These are phyloP conservation scores for Asobara japonica DNA, from an alignment of 1,140 invertebrate species.

Conservation along the genomic window DNA sequence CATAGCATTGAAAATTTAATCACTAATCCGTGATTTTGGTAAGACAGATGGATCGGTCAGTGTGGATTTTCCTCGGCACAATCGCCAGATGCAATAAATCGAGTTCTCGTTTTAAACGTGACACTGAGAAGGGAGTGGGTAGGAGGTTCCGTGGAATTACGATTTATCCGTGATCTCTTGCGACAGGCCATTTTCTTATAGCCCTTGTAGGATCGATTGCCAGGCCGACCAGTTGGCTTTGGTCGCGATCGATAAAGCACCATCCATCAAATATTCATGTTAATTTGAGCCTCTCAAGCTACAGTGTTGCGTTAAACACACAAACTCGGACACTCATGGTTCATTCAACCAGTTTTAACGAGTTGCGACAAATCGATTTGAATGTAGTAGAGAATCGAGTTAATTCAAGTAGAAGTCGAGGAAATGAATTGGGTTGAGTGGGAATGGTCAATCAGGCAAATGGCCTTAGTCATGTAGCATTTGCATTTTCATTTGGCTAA, in stretches of 20 bases:
- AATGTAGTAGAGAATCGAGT: no score
- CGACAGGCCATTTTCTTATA: slow-evolving; percentile 20
- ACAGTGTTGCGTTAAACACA: slow-evolving; percentile 34
- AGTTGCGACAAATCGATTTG: slow-evolving; percentile 5
- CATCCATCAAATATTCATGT: slow-evolving; percentile 34
- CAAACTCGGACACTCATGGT: not conserved
- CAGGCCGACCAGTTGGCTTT: not conserved
- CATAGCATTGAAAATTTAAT: not conserved
- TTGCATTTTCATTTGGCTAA: no score
- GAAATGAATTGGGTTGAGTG: no score
- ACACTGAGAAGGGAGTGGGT: slow-evolving; percentile 8
- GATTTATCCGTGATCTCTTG: slow-evolving; percentile 35
- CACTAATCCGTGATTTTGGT: not conserved
- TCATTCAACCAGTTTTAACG: slow-evolving; percentile 8
- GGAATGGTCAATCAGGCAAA: no score
- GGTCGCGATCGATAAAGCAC: slow-evolving; percentile 20
- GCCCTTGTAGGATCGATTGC: not conserved
- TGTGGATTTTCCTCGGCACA: slow-evolving; percentile 16
- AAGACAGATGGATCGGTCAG: not conserved
- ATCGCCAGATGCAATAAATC: slow-evolving; percentile 34
- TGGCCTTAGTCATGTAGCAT: no score
- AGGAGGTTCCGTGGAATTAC: slow-evolving; percentile 11
- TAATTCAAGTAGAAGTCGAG: no score
- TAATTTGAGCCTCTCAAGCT: slow-evolving; percentile 24
- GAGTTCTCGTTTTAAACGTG: slow-evolving; percentile 11